Evolutionary conservation across 2,888 invertebrate species (phyloP), one percentile per base, ranked within the genome.

Genomic region (Ormyrus labotus): DNA sequence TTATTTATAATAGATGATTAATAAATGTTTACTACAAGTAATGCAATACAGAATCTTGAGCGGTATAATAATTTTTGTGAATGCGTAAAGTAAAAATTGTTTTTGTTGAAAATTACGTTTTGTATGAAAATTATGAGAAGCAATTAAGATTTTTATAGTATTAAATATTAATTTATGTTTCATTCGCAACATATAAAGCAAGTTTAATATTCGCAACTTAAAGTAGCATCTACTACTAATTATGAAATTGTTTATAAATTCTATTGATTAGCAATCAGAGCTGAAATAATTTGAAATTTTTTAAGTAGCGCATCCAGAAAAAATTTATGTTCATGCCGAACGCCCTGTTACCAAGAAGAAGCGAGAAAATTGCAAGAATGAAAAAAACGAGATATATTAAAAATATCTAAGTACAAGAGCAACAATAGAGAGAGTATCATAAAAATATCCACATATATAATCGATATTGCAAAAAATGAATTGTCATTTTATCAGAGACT

Each of bases 381-480:
- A 68, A 78, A 75, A 61, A 68, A 64, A 61, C 64, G 45, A 81
- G 72, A 53, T 65, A 78, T 57, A 78, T 57, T 75, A 80, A 8
- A 68, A 6, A 34, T 64, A n/a, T n/a, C 47, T 9, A 64, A 77
- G 77, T 80, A 60, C 69, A 53, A 74, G 61, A 70, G 57, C 65
- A 75, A 82, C 70, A 80, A 82, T 69, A 73, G 61, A 81, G 81
- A 78, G 75, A 60, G 51, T 63, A 64, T 71, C 48, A 58, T 11
- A 55, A 34, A 34, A 67, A 58, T 51, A 71, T 8, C 61, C n/a
- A 53, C 19, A 47, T 47, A 64, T 53, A 50, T 60, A 71, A 61
- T 57, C 60, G 19, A 71, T 65, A 5, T 34, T 34, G 34, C 34
- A 34, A 34, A 73, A 55, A 61, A 72, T 83, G 84, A 87, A 87